Base-by-base conservation (phyloP, 2,888 invertebrate species). In the Pseudoips prasinana region DNA sequence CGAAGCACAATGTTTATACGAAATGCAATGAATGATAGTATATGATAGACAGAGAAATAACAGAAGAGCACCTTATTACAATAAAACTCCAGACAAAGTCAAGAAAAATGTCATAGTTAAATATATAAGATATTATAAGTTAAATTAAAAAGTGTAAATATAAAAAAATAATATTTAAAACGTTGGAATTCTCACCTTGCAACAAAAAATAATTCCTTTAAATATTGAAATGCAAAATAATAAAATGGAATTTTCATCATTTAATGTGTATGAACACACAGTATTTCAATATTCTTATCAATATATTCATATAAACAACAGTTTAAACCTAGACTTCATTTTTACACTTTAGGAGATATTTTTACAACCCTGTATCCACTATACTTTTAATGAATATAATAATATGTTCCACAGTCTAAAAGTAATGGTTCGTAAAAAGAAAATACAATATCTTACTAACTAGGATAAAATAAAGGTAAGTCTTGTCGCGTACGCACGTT, bases 361-460 rank as follows among this genome's bases (percentile, higher is more conserved):
- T 75, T 82, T 84, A 86, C 87, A 88, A 88, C 88, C 88, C 88
- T 88, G 88, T 88, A 80, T 83, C 83, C 88, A 86, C 87, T 86
- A 87, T 83, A 82, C 74, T 75, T 84, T 74, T 74, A 73, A 81
- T 78, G 80, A 78, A 79, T 73, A 73, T 72, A 73, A 73, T 72
- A 73, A 65, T 72, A 56, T 58, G 52, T 68, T 73, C 67, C 64
- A 59, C 71, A 66, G 65, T 73, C 70, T 69, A 71, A 73, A n/a
- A 73, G 56, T 49, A 67, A 65, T 62, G 58, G 58, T 60, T 58
- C 51, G 55, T 62, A 51, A 57, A 47, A 58, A 46, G 54, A 46
- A 50, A 49, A 54, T 48, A 47, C 50, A 34, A 39, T 53, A 47
- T 14, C 5, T 42, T 39, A 51, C 36, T 33, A 45, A 44, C 39